Evolutionary conservation across 2,888 invertebrate species (phyloP).

Genomic region (Lasioglossum morio): DNA sequence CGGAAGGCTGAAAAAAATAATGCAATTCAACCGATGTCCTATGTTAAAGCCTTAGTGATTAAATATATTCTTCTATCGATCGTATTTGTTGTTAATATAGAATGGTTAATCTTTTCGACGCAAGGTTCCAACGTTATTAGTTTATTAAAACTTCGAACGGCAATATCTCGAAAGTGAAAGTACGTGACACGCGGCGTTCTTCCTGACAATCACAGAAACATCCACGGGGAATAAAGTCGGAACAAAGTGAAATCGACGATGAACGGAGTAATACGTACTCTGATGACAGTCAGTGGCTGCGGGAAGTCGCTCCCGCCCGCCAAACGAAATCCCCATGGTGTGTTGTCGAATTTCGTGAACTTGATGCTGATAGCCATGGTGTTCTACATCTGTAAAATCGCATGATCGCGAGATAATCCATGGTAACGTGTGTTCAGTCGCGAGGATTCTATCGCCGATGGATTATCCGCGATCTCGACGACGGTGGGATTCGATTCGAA

Average conservation of each 20-base stretch:
- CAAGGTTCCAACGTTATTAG: too few relatives aligned
- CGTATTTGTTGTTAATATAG: too few relatives aligned
- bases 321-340: constrained; percentile 92
- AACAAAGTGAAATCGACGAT: background rate
- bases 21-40: too few relatives aligned
- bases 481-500: background rate
- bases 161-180: too few relatives aligned
- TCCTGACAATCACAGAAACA: too few relatives aligned
- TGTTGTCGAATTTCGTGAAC: constrained; percentile 87
- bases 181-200: too few relatives aligned
- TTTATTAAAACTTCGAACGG: too few relatives aligned
- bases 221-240: background rate
- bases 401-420: constrained; percentile 5
- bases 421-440: background rate
- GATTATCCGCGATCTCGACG: background rate
- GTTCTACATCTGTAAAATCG: constrained; percentile 79
- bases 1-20: too few relatives aligned
- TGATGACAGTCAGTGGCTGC: constrained; percentile 90
- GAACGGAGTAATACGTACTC: constrained; percentile 86
- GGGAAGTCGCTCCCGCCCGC: constrained; percentile 91
- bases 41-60: too few relatives aligned
- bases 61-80: too few relatives aligned
- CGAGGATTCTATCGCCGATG: background rate
- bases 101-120: too few relatives aligned
- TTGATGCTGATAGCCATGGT: constrained; percentile 89